Percentiles rank a stretch among this genome's conserved stretches.
These are phyloP conservation scores for Amphiduros pacificus DNA, from an alignment of 2,888 invertebrate species.

Conservation along the genomic window DNA sequence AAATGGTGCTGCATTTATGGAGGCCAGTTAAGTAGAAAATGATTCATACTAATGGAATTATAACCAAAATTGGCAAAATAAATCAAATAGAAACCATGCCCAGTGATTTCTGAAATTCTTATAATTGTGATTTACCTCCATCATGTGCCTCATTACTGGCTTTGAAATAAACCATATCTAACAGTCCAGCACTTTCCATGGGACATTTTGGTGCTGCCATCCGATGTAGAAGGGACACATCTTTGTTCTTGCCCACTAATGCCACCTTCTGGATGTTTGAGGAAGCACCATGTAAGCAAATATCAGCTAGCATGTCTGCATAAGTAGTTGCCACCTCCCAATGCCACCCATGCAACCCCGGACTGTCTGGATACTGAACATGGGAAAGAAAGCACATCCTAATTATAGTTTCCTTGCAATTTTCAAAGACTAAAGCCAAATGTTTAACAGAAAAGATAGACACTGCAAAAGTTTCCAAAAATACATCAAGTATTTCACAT, in stretches of 20 bases:
- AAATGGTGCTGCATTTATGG: too few species aligned
- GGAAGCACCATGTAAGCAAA: constrained; percentile 48
- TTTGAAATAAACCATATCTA: constrained; percentile 51
- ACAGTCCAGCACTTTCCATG: constrained; percentile 47
- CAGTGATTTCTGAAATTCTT: too few species aligned
- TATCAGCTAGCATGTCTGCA: constrained; percentile 49
- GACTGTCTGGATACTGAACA: constrained; percentile 31
- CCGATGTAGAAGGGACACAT: constrained; percentile 38
- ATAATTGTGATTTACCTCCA: constrained; percentile 36
- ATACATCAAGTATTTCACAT: too few species aligned
- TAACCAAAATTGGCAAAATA: too few species aligned
- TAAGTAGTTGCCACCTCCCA: constrained; percentile 57
- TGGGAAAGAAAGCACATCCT: too few species aligned
- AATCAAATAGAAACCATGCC: too few species aligned
- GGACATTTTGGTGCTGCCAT: constrained; percentile 34
- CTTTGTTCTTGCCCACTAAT: constrained; percentile 44
- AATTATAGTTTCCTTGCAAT: too few species aligned
- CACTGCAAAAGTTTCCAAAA: too few species aligned
- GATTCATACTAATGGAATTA: too few species aligned
- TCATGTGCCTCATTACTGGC: constrained; percentile 39
- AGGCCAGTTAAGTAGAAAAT: too few species aligned
- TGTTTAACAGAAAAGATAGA: too few species aligned
- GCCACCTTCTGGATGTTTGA: constrained; percentile 54
- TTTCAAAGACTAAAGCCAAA: too few species aligned
- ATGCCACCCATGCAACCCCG: constrained; percentile 55